phyloP scores from a whole-genome alignment of 2,113 vertebrate species.

The Apeltes quadracus region DNA sequence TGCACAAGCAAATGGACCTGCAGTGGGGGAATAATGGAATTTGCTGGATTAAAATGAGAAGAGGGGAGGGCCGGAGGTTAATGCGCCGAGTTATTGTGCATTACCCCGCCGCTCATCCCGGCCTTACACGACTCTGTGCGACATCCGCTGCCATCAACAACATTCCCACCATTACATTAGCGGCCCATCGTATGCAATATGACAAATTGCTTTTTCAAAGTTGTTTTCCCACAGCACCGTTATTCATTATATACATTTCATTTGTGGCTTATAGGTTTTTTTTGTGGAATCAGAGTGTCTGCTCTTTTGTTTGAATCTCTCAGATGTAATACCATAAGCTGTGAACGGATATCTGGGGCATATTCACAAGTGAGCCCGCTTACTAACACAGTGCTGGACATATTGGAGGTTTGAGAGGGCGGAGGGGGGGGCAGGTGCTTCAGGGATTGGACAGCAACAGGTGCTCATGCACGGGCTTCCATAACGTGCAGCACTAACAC shows the following conservation, averaged over 20 bases:
- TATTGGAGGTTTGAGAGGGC: constrained; percentile 58
- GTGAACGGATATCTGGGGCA: constrained; percentile 68
- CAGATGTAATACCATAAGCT: constrained; percentile 68
- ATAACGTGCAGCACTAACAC: background rate
- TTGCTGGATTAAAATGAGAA: constrained; percentile 74
- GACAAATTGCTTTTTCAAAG: constrained; percentile 75
- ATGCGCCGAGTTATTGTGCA: constrained; percentile 77
- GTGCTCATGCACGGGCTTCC: constrained; percentile 20
- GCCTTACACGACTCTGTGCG: constrained; percentile 69
- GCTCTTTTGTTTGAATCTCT: constrained; percentile 72
- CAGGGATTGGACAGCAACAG: constrained; percentile 39
- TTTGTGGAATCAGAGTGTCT: constrained; percentile 55
- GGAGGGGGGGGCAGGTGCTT: constrained; percentile 54
- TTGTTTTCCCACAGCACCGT: constrained; percentile 39
- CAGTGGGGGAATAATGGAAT: constrained; percentile 76
- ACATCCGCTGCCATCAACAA: constrained; percentile 68
- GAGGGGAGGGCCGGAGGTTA: constrained; percentile 65
- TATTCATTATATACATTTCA: constrained; percentile 70
- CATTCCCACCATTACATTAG: constrained; percentile 74
- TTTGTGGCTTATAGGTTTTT: constrained; percentile 56
- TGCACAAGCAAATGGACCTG: constrained; percentile 67
- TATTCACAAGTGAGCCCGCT: constrained; percentile 62
- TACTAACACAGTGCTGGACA: constrained; percentile 39
- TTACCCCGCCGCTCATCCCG: constrained; percentile 74
- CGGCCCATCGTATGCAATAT: constrained; percentile 70